Conservation (phyloP, 2,113 vertebrate genomes). For the Callorhinus ursinus region DNA sequence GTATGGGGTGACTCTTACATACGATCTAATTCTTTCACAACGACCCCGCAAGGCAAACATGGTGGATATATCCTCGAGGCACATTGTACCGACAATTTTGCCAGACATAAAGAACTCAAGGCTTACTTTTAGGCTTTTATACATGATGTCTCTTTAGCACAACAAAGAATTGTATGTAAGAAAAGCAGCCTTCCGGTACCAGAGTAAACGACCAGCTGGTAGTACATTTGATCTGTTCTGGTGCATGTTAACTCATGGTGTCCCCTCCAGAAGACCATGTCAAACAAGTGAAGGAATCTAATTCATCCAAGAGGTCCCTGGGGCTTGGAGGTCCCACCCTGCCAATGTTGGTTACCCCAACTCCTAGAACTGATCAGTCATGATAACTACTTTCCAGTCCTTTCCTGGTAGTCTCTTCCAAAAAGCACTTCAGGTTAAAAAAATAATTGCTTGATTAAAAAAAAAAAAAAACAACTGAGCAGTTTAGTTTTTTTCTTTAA, state of each 20-base stretch:
- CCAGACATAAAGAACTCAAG: constrained; percentile 45
- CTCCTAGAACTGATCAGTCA: constrained; percentile 6
- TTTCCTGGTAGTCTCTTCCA: constrained; percentile 49
- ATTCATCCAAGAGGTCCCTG: background rate
- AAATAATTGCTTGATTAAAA: constrained; percentile 54
- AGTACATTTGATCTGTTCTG: background rate
- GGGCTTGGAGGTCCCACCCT: background rate
- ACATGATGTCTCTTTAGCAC: constrained; percentile 54
- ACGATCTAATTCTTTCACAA: background rate
- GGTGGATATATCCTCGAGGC: background rate
- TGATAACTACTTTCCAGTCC: constrained; percentile 49
- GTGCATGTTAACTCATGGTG: background rate
- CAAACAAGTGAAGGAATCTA: background rate
- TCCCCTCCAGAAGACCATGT: background rate
- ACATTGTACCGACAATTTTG: background rate
- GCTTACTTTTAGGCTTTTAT: constrained; percentile 55
- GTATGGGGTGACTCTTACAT: background rate
- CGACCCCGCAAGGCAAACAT: background rate
- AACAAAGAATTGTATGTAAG: constrained; percentile 60
- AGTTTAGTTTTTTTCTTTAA: background rate
- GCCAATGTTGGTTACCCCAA: background rate
- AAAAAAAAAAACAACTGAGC: background rate
- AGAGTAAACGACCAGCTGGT: constrained; percentile 54
- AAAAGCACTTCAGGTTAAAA: constrained; percentile 59
- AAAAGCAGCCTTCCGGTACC: constrained; percentile 54